Percentiles rank a stretch among this genome's conserved stretches.
Conservation (phyloP, 2,113 vertebrate species). For the Callopanchax toddi region DNA sequence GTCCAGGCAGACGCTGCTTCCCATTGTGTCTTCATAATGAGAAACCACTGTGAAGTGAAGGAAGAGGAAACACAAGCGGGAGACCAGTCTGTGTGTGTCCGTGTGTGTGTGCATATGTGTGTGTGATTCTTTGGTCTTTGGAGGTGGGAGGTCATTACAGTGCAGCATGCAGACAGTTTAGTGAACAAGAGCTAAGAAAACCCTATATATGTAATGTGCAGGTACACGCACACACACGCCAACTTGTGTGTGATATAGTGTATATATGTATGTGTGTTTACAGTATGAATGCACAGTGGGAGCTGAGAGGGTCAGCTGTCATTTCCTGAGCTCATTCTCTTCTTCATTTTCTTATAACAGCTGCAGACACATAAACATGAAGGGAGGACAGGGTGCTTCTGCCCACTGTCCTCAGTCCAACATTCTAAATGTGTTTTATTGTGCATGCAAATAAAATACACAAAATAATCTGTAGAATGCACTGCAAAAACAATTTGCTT, state of each 20-base stretch:
- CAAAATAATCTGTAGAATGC: too few relatives aligned
- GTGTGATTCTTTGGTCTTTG: conserved; percentile 26
- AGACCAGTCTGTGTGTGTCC: conserved; percentile 40
- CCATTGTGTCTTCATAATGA: conserved; percentile 83
- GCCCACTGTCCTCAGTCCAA: conserved; percentile 15
- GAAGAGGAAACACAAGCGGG: conserved; percentile 66
- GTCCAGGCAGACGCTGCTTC: conserved; percentile 72
- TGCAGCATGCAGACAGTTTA: conserved; percentile 59
- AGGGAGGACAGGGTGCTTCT: conserved; percentile 49
- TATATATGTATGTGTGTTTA: conserved; percentile 72
- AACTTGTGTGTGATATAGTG: conserved; percentile 35
- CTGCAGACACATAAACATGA: conserved; percentile 60
- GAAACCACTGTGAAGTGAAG: conserved; percentile 75
- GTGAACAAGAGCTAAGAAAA: conserved; percentile 57
- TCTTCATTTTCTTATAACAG: conserved; percentile 72
- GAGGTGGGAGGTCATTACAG: conserved; percentile 52
- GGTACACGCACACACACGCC: conserved; percentile 6
- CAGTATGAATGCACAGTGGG: conserved; percentile 70
- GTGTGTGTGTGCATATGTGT: conserved; percentile 16
- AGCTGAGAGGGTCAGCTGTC: conserved; percentile 74
- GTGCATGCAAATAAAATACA: too few relatives aligned
- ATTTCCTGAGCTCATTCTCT: conserved; percentile 76
- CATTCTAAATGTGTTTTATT: too few relatives aligned
- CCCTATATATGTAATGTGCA: conserved; percentile 35
- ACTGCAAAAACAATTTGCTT: too few relatives aligned